phyloP scores from a whole-genome alignment of 1,140 invertebrate species.

The Drosophila nannoptera region DNA sequence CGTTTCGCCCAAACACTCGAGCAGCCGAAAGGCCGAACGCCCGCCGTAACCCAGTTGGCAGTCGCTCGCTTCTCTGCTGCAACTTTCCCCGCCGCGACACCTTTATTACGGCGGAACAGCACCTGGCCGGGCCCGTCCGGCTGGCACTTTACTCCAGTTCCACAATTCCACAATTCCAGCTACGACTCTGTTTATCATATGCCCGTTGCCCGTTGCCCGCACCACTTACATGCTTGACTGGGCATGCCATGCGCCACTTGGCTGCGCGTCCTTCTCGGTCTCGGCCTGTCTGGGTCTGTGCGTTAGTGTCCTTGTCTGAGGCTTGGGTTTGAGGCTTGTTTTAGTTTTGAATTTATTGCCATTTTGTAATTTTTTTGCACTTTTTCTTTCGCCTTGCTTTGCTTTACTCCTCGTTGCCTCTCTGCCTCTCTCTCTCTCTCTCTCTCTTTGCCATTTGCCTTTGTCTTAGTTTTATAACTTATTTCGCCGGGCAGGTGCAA shows the following conservation, averaged over 20 bases:
- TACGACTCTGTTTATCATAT: slow-evolving; percentile 68
- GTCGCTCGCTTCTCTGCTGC: slow-evolving; percentile 15
- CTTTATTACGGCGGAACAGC: slow-evolving; percentile 65
- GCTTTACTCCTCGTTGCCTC: no score
- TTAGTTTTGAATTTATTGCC: slow-evolving; percentile 77
- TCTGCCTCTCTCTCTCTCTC: no score
- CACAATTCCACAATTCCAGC: slow-evolving; percentile 36
- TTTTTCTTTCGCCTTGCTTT: slow-evolving; percentile 18
- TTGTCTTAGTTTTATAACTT: slow-evolving; percentile 75
- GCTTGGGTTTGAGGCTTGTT: slow-evolving; percentile 56
- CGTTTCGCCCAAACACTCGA: slow-evolving; percentile 50
- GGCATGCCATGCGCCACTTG: slow-evolving; percentile 33
- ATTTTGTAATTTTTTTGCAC: slow-evolving; percentile 64
- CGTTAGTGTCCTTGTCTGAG: slow-evolving; percentile 20
- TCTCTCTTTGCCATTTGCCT: slow-evolving; percentile 29
- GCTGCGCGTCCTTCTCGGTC: slow-evolving; percentile 26
- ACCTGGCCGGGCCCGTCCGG: neutral
- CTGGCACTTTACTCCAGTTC: slow-evolving; percentile 25
- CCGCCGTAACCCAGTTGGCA: neutral
- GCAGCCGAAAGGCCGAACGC: neutral
- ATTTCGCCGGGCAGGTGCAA: slow-evolving; percentile 69
- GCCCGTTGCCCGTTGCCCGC: slow-evolving; percentile 43
- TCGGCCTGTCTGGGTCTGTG: slow-evolving; percentile 13
- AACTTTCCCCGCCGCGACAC: slow-evolving; percentile 68
- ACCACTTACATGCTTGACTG: slow-evolving; percentile 58